Evolutionary conservation across 1,140 invertebrate genomes (phyloP), one percentile per base, ranked within the genome.

Genomic region (Danaus melanippus): DNA sequence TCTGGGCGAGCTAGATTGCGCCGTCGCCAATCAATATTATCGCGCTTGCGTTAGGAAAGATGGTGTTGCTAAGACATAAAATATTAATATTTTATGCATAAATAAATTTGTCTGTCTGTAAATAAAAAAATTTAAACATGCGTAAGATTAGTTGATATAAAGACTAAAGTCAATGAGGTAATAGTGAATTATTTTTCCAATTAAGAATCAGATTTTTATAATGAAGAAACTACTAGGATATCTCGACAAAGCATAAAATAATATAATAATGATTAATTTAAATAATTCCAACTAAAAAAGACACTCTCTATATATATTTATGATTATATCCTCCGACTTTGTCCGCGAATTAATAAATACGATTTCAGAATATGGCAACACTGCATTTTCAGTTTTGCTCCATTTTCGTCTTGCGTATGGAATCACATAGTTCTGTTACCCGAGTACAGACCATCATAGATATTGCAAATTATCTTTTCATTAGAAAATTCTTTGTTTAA

Each of bases 401-500:
- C 46, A 54, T 55, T 58, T 62, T 69, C 62, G 54, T 60, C 58
- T 62, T 52, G 63, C 62, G 59, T 48, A 55, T 58, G 55, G 44
- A 56, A 64, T 61, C 53, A 51, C 44, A 52, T 46, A 51, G 45
- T 53, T 46, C 45, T 52, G 53, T 59, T 50, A 61, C 21, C 17
- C 21, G 60, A 56, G 52, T 59, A 59, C 41, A 15, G 15, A 15
- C 15, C 15, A 15, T 15, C 15, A 15, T 15, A 15, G 15, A 15
- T 51, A 46, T 59, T 60, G 47, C 44, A 53, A 56, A 44, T 58
- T 56, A 58, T 40, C 58, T 60, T 50, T 45, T 56, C 60, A 49
- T 42, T 48, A 46, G 60, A 58, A 65, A 68, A 68, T 60, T 63
- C 42, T 60, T 65, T 56, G 60, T 67, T 59, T 53, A 51, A 50